phyloP scores from a whole-genome alignment of 1,140 invertebrate species.

The Stegodyphus mimosarum region DNA sequence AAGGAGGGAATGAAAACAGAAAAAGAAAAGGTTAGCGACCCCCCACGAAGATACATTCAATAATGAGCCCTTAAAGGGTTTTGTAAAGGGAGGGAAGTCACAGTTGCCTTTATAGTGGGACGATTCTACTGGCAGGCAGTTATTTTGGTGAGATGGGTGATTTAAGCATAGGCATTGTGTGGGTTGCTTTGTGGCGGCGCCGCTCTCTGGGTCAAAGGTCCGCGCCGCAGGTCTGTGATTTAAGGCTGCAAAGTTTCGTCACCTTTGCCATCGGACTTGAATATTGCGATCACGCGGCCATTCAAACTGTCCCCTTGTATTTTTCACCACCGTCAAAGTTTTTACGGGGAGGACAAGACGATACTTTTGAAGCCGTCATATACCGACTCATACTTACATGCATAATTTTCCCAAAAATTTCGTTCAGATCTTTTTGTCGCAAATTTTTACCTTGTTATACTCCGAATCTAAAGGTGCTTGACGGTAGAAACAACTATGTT shows the following conservation, averaged over 20 bases:
- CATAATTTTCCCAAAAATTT: no score
- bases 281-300: conserved; percentile 33
- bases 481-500: no score
- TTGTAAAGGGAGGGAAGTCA: conserved; percentile 36
- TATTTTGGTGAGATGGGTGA: conserved; percentile 46
- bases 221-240: background rate
- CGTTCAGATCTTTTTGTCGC: no score
- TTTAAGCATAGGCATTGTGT: conserved; percentile 41
- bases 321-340: conserved; percentile 34
- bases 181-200: conserved; percentile 27
- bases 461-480: no score
- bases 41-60: conserved; percentile 40
- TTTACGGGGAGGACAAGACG: conserved; percentile 15
- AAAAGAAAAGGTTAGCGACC: conserved; percentile 1
- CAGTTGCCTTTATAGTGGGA: conserved; percentile 30
- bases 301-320: conserved; percentile 20
- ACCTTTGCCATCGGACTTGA: conserved; percentile 32
- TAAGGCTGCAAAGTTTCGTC: conserved; percentile 25
- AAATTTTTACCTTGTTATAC: no score
- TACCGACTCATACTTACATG: no score
- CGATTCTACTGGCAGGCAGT: conserved; percentile 22
- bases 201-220: background rate
- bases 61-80: conserved; percentile 45
- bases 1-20: background rate
- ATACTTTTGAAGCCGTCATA: no score